A percentile compares a stretch with the other conserved stretches of the same genome.
Conservation (phyloP, 2,797 vertebrate genomes). For the Phoeniculus purpureus region DNA sequence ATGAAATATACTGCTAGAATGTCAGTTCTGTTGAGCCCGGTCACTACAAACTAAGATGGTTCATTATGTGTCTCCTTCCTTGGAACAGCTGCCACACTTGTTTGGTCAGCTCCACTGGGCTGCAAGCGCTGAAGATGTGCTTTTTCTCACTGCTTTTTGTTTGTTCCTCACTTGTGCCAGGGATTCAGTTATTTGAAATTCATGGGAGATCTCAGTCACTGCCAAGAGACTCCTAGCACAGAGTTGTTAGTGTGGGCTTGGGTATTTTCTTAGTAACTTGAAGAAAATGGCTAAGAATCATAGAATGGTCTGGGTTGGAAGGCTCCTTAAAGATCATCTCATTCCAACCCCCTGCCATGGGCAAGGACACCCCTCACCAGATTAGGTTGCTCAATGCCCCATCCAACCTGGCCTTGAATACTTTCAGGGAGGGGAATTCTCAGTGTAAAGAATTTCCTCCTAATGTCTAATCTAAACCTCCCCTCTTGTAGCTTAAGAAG, state of each 20-base stretch:
- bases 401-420: too few species aligned
- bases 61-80: not conserved
- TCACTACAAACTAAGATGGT: not conserved
- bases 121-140: not conserved
- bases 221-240: not conserved
- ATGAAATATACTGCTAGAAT: not conserved
- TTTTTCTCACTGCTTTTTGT: not conserved
- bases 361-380: too few species aligned
- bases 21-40: not conserved
- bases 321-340: too few species aligned
- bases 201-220: not conserved
- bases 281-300: not conserved
- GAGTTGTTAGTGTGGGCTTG: not conserved
- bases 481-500: too few species aligned
- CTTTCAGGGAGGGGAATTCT: too few species aligned
- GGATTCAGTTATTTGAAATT: not conserved
- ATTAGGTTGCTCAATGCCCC: too few species aligned
- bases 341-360: too few species aligned
- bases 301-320: not conserved
- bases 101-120: not conserved
- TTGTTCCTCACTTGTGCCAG: not conserved
- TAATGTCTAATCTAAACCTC: too few species aligned
- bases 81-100: not conserved
- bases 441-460: too few species aligned
- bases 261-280: not conserved